Evolutionary conservation across 2,113 vertebrate genomes (phyloP).

Genomic region (Chloroceryle aenea): DNA sequence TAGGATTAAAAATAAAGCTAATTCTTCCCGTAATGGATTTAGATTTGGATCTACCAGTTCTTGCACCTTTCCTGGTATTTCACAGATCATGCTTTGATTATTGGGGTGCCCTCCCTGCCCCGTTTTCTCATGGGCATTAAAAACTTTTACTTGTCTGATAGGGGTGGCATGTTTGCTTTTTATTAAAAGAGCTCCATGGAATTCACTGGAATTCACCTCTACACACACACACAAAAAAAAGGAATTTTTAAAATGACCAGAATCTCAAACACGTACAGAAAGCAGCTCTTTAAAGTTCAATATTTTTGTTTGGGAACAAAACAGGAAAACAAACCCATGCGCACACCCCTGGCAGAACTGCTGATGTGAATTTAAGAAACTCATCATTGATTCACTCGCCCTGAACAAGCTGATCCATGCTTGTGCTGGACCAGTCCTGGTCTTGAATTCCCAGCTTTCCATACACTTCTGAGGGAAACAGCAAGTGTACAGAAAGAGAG

Average conservation of each 20-base stretch:
- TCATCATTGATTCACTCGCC: not conserved
- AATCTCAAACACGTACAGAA: not conserved
- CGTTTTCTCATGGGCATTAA: not conserved
- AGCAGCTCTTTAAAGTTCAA: not conserved
- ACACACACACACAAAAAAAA: not conserved
- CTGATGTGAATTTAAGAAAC: not conserved
- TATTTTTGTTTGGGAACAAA: not conserved
- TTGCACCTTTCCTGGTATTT: not conserved
- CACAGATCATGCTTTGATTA: not conserved
- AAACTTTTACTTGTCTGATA: not conserved
- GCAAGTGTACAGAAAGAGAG: not conserved
- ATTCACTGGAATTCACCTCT: conserved; percentile 13
- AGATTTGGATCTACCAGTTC: not conserved
- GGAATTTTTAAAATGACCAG: not conserved
- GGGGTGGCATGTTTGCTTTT: not conserved
- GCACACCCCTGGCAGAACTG: not conserved
- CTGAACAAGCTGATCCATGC: not conserved
- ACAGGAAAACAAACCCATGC: not conserved
- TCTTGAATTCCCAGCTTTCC: not conserved
- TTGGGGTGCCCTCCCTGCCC: not conserved
- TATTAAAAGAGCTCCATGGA: not conserved
- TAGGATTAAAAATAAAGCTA: not conserved
- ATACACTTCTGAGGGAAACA: not conserved
- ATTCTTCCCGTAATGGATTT: not conserved
- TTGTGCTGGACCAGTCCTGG: not conserved